Percentiles rank a stretch among this genome's conserved stretches.
Conservation (phyloP, 92 coral and sea anemone species). For the Montipora capitata region DNA sequence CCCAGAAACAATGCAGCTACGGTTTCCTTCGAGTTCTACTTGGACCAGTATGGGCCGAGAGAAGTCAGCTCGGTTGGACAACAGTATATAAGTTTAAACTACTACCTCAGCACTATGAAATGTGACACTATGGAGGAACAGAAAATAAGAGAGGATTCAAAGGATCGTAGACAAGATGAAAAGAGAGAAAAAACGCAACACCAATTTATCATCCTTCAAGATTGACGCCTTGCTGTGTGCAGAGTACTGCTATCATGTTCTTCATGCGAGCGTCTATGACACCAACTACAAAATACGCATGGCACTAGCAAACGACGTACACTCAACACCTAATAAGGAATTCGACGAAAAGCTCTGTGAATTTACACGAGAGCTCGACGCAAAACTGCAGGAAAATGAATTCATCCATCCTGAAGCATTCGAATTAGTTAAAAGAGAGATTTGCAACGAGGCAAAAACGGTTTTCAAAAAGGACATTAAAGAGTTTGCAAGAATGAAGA, state of each 20-base stretch:
- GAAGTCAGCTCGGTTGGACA: slow-evolving; percentile 21
- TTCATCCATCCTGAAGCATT: slow-evolving; percentile 17
- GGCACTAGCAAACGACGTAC: neutral
- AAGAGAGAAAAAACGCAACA: neutral
- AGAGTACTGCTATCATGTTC: slow-evolving; percentile 61
- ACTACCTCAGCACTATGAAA: slow-evolving; percentile 65
- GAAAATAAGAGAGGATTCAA: slow-evolving; percentile 58
- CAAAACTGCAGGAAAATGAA: neutral
- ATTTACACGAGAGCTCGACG: too few relatives aligned
- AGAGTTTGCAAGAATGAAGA: neutral
- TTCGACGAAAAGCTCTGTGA: too few relatives aligned
- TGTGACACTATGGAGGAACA: slow-evolving; percentile 3
- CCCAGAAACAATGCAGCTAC: neutral
- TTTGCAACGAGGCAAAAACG: neutral
- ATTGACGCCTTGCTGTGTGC: slow-evolving; percentile 59
- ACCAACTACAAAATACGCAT: neutral
- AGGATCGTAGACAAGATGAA: slow-evolving; percentile 17
- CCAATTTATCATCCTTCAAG: slow-evolving; percentile 11
- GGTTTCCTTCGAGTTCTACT: slow-evolving; percentile 30
- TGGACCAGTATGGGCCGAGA: slow-evolving; percentile 38
- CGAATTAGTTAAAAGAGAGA: slow-evolving; percentile 9
- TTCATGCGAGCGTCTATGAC: slow-evolving; percentile 26
- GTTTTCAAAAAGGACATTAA: neutral
- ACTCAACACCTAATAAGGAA: neutral
- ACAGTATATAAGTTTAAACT: slow-evolving; percentile 64